These are phyloP conservation scores for Cyaniris semiargus DNA, from an alignment of 2,888 invertebrate genomes.

Conservation along the genomic window DNA sequence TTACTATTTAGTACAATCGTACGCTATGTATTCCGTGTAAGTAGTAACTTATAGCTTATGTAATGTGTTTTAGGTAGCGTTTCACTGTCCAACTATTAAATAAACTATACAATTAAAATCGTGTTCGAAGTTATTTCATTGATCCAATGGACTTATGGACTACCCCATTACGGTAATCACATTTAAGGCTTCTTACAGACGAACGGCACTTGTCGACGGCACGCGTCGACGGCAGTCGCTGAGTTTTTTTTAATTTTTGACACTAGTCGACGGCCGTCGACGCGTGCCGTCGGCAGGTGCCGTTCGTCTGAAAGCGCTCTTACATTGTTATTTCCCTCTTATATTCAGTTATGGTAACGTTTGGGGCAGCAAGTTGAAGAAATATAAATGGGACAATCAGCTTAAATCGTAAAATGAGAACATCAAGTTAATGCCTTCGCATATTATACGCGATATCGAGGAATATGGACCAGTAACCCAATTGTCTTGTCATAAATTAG, in stretches of 20 bases:
- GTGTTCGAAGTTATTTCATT: constrained; percentile 4
- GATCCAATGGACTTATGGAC: background rate
- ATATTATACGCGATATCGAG: background rate
- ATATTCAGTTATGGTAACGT: background rate
- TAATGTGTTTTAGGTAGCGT: constrained; percentile 1
- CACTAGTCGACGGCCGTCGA: too few relatives aligned
- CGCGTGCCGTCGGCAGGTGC: too few relatives aligned
- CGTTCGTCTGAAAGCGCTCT: too few relatives aligned
- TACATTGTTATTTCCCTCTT: background rate
- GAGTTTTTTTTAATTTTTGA: too few relatives aligned
- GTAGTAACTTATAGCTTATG: background rate
- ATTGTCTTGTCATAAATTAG: constrained; percentile 8
- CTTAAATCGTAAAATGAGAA: background rate
- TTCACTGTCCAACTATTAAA: constrained; percentile 12
- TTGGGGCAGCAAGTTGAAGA: background rate
- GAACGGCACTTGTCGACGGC: too few relatives aligned
- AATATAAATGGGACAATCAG: background rate
- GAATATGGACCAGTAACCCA: constrained; percentile 8
- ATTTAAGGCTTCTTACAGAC: background rate
- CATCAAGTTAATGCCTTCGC: background rate
- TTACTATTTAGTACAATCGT: constrained; percentile 3
- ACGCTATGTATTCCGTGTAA: constrained; percentile 1
- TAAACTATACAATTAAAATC: constrained; percentile 1
- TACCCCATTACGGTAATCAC: background rate
- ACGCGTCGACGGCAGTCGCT: too few relatives aligned